Evolutionary conservation across 2,888 invertebrate species (phyloP).

Genomic region (Caenorhabditis sp.): DNA sequence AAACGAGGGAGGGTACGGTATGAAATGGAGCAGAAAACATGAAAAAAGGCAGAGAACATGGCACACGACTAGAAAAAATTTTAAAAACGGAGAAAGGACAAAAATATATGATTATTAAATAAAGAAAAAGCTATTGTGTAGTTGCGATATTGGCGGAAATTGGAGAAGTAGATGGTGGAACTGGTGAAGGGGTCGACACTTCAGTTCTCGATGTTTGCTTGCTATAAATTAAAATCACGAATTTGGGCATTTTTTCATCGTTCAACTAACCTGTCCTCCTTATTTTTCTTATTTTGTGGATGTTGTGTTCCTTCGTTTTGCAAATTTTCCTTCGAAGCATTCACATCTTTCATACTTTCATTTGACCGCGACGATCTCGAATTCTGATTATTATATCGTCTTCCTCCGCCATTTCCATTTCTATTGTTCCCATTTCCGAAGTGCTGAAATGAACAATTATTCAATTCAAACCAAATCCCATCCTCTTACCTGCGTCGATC

Average conservation of each 20-base stretch:
- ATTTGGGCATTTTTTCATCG: too few species aligned
- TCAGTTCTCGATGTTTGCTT: too few species aligned
- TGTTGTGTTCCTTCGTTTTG: too few species aligned
- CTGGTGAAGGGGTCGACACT: too few species aligned
- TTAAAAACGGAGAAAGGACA: not conserved
- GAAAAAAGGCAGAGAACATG: not conserved
- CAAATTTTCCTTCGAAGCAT: not conserved
- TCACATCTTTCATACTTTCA: not conserved
- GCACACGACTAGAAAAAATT: not conserved
- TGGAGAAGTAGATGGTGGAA: too few species aligned
- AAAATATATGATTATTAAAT: too few species aligned
- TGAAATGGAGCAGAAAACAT: not conserved
- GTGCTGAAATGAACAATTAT: too few species aligned
- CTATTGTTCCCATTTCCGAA: not conserved
- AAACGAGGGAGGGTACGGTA: not conserved
- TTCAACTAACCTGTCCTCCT: not conserved
- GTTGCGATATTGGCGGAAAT: too few species aligned
- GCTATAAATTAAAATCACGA: too few species aligned
- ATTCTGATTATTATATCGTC: not conserved
- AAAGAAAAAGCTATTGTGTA: too few species aligned
- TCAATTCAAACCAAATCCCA: too few species aligned
- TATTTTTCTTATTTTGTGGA: not conserved
- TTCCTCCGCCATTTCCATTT: slow-evolving; percentile 3
- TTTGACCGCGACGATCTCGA: not conserved
- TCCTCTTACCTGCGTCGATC: not conserved